Percentiles rank a stretch among this genome's conserved stretches.
Evolutionary conservation across 2,113 vertebrate species (phyloP).

Genomic region (Ancistrus triradiatus): DNA sequence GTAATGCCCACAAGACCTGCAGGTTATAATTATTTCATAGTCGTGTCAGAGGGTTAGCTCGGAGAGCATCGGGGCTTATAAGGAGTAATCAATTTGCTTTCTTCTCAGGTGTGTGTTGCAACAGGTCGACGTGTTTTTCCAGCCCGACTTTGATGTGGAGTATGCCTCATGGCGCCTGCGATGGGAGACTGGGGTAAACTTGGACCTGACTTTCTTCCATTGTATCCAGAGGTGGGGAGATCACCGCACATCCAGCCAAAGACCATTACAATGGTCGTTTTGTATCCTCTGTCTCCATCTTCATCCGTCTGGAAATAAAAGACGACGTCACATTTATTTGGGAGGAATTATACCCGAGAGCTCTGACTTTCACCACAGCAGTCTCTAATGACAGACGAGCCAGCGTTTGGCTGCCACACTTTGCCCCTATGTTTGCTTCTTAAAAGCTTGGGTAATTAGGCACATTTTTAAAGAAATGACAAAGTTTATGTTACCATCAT

Average conservation of each 20-base stretch:
- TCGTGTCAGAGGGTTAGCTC: constrained; percentile 30
- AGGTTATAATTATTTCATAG: constrained; percentile 38
- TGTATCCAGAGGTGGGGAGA: constrained; percentile 38
- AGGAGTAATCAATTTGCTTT: constrained; percentile 39
- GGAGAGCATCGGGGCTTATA: constrained; percentile 4
- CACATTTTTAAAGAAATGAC: constrained; percentile 15
- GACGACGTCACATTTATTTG: constrained; percentile 51
- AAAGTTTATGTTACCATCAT: constrained; percentile 13
- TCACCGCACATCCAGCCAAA: constrained; percentile 57
- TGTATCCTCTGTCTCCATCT: constrained; percentile 57
- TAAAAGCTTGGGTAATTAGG: constrained; percentile 10
- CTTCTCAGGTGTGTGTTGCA: constrained; percentile 42
- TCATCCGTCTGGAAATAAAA: constrained; percentile 60
- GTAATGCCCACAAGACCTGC: constrained; percentile 39
- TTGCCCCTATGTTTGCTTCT: constrained; percentile 11
- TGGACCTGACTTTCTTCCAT: constrained; percentile 34
- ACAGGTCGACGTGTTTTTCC: constrained; percentile 40
- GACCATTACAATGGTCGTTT: constrained; percentile 59
- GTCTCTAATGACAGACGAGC: constrained; percentile 30
- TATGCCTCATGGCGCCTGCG: constrained; percentile 34
- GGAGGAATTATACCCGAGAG: constrained; percentile 51
- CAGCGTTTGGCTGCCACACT: not conserved
- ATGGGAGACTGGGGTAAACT: constrained; percentile 32
- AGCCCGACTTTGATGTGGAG: constrained; percentile 47
- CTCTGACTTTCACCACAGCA: constrained; percentile 50